Conservation (phyloP, 64 coral and sea anemone genomes). For the Anthopleura sola region DNA sequence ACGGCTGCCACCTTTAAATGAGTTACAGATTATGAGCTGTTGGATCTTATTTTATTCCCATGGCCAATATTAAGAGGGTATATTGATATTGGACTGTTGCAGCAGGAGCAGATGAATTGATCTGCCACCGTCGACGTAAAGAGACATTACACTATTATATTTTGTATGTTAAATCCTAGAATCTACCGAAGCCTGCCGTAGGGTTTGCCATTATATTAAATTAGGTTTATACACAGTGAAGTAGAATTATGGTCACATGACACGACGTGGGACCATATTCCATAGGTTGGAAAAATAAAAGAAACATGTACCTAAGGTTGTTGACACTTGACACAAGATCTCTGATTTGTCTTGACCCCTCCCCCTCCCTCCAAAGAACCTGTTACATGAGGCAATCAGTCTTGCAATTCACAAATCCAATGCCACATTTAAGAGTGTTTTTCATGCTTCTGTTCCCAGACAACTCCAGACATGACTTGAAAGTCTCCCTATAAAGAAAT, state of each 20-base stretch:
- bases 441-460: too few species aligned
- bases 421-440: too few species aligned
- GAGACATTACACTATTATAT: slow-evolving; percentile 32
- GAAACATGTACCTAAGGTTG: slow-evolving; percentile 21
- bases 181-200: not conserved
- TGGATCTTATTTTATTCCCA: slow-evolving; percentile 13
- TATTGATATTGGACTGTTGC: not conserved
- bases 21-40: slow-evolving; percentile 21
- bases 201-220: slow-evolving; percentile 27
- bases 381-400: not conserved
- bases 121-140: not conserved
- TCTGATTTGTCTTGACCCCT: not conserved
- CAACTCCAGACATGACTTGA: too few species aligned
- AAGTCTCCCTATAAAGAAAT: too few species aligned
- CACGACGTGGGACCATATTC: not conserved
- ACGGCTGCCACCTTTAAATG: not conserved
- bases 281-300: slow-evolving; percentile 19
- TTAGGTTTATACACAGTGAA: slow-evolving; percentile 29
- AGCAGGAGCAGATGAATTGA: not conserved
- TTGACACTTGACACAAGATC: slow-evolving; percentile 7
- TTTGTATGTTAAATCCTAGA: slow-evolving; percentile 26
- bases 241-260: not conserved
- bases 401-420: not conserved
- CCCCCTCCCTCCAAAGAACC: not conserved
- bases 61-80: slow-evolving; percentile 15